Percentiles rank a stretch among this genome's conserved stretches.
Evolutionary conservation across 1,140 invertebrate species (phyloP).

Genomic region (Scaptodrosophila lebanonensis): DNA sequence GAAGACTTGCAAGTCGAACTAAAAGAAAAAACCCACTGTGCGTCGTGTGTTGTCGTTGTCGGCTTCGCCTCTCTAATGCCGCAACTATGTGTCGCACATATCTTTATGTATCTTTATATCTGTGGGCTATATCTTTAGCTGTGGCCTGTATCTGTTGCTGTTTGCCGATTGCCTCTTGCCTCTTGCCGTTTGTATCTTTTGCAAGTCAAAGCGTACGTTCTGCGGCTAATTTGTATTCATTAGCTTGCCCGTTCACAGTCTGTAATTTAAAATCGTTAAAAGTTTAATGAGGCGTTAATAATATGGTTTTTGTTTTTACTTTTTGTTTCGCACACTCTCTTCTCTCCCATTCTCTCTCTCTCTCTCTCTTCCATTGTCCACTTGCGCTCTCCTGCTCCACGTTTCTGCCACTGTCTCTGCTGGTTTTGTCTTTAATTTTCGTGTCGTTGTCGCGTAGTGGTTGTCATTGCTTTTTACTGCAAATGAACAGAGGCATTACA

Average conservation of each 20-base stretch:
- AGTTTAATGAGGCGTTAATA: conserved; percentile 76
- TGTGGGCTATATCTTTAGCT: no score
- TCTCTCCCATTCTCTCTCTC: neutral
- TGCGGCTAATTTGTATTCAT: conserved; percentile 71
- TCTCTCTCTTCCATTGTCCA: no score
- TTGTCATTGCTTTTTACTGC: conserved; percentile 71
- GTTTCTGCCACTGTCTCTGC: neutral
- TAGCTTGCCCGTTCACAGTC: conserved; percentile 55
- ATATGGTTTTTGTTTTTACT: conserved; percentile 73
- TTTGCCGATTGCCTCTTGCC: no score
- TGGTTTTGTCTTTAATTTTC: neutral
- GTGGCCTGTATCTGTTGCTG: no score
- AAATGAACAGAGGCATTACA: conserved; percentile 57
- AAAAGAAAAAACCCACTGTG: no score
- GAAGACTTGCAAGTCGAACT: no score
- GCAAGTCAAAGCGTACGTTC: conserved; percentile 13
- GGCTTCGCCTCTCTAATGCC: no score
- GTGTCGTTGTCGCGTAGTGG: conserved; percentile 38
- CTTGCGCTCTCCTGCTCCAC: no score
- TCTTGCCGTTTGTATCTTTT: conserved; percentile 7
- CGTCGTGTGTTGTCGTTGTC: no score
- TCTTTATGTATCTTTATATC: no score
- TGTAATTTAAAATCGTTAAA: conserved; percentile 76
- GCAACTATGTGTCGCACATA: no score
- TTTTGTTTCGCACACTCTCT: conserved; percentile 6